A percentile compares a stretch with the other conserved stretches of the same genome.
Evolutionary conservation across 1,140 invertebrate genomes (phyloP).

Genomic region (Neotoxoptera formosana): DNA sequence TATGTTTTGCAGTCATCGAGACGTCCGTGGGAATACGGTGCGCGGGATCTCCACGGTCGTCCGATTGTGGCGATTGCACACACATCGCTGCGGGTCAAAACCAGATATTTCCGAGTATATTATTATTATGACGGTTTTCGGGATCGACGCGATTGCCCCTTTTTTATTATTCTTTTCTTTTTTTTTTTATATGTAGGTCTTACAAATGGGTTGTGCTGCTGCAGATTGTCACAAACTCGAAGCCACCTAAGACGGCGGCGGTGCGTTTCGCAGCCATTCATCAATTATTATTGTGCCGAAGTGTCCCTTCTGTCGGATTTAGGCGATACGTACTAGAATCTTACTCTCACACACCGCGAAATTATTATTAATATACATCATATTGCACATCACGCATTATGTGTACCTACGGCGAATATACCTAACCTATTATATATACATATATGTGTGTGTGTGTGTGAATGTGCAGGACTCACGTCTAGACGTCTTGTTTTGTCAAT

Average conservation of each 20-base stretch:
- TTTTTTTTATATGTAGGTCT: neutral
- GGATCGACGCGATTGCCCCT: neutral
- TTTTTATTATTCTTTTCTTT: neutral
- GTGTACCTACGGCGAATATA: neutral
- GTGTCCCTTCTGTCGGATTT: neutral
- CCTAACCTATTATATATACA: neutral
- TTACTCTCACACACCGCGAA: neutral
- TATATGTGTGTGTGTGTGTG: too few species aligned
- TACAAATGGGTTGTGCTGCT: conserved; percentile 30
- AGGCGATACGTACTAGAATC: neutral
- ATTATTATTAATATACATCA: conserved; percentile 18
- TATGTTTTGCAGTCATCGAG: neutral
- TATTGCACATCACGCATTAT: neutral
- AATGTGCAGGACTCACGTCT: neutral
- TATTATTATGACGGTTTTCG: too few species aligned
- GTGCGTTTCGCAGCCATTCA: neutral
- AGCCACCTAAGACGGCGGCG: conserved; percentile 28
- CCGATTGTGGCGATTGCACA: neutral
- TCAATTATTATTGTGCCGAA: neutral
- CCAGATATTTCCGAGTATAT: neutral
- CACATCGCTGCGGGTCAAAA: neutral
- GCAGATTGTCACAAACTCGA: conserved; percentile 2
- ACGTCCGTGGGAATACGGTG: conserved; percentile 20
- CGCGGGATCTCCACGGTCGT: neutral
- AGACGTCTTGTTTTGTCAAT: conserved; percentile 34